These are phyloP conservation scores for Acrocephalus arundinaceus DNA, from an alignment of 2,113 vertebrate species.

Conservation along the genomic window DNA sequence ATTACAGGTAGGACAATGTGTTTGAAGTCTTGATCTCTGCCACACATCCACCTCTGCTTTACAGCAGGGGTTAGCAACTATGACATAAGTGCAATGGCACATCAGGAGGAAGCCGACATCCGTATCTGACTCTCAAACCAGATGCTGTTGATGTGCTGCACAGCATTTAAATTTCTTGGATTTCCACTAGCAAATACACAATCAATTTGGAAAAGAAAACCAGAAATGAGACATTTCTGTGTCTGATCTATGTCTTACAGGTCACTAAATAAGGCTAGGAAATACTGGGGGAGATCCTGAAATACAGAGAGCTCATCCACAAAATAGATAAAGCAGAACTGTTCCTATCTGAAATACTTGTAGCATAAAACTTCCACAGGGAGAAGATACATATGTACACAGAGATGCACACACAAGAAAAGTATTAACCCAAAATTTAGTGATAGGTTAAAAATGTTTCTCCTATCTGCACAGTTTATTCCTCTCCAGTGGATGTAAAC, in stretches of 20 bases:
- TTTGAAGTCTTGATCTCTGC: neutral
- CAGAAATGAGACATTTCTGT: neutral
- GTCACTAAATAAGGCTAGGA: neutral
- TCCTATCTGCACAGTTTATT: neutral
- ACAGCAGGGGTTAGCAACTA: neutral
- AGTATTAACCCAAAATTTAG: neutral
- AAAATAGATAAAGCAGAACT: neutral
- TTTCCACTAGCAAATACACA: neutral
- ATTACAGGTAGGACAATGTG: neutral
- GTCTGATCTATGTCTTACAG: neutral
- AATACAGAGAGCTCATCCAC: neutral
- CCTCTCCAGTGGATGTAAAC: neutral
- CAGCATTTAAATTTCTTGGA: neutral
- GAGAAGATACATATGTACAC: neutral
- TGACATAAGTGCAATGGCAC: neutral
- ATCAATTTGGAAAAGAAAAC: neutral
- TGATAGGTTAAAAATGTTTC: neutral
- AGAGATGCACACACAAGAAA: neutral
- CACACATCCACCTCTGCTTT: neutral
- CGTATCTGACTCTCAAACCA: neutral
- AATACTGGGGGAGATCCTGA: neutral
- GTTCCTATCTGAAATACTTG: neutral
- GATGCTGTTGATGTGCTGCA: neutral
- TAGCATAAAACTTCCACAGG: neutral
- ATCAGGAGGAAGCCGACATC: neutral